Conservation (phyloP, 2,113 vertebrate genomes). For the Psilopsiagon aurifrons region DNA sequence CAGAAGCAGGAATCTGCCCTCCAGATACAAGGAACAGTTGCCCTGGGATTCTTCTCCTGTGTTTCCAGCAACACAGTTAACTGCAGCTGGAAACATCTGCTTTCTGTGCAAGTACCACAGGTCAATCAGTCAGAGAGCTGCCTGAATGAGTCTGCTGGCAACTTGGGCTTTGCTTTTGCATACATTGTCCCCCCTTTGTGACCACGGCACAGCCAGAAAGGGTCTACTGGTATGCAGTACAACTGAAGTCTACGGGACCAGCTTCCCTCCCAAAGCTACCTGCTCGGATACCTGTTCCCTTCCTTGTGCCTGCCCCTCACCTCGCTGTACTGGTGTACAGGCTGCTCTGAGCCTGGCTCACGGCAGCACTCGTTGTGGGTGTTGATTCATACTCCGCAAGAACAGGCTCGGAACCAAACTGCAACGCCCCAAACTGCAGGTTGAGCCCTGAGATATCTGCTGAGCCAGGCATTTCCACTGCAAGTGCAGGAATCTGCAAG, state of each 20-base stretch:
- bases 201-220: conserved; percentile 18
- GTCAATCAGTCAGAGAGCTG: not conserved
- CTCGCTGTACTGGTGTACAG: conserved; percentile 91
- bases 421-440: conserved; percentile 94
- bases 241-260: fast-evolving
- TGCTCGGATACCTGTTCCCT: fast-evolving
- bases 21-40: not conserved
- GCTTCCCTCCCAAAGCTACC: fast-evolving
- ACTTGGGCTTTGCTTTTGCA: conserved; percentile 28
- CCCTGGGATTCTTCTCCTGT: not conserved
- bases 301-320: conserved; percentile 53
- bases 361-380: conserved; percentile 78
- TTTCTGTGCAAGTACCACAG: not conserved
- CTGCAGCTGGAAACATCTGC: not conserved
- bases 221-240: conserved; percentile 1
- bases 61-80: not conserved
- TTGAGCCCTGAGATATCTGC: conserved; percentile 93
- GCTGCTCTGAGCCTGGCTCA: conserved; percentile 85
- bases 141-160: not conserved
- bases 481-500: conserved; percentile 90
- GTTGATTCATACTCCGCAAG: conserved; percentile 88
- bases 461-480: conserved; percentile 96
- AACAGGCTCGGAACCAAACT: conserved; percentile 96
- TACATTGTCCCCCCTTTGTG: conserved; percentile 18
- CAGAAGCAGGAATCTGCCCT: not conserved